Base-by-base conservation (phyloP, 2,113 vertebrate species). In the Calonectris borealis region DNA sequence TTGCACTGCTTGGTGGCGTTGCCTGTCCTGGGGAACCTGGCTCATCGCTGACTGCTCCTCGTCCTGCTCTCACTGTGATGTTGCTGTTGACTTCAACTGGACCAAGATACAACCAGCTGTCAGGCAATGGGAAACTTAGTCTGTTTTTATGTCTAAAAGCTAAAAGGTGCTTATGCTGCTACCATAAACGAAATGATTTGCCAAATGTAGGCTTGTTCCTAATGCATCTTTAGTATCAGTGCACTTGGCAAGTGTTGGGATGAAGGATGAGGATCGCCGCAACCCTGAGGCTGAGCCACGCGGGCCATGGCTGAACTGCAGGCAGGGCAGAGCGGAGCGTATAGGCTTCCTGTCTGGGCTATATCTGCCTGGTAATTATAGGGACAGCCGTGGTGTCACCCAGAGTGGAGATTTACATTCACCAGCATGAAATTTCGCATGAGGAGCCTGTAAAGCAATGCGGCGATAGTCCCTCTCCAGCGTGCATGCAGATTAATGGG, bases 401-500 rank as follows among this genome's bases (percentile, higher is more conserved):
- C 49, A 15, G 62, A 52, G 44, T 42, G 62, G 68, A 49, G 52
- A 44, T 68, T 25, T 26, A 55, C 52, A 48, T 64, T 65, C 29
- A 13, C 6, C 76, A 54, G 72, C 24, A 16, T 2, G 27, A 83
- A 25, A 38, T 57, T 69, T 77, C 4, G 2, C 42, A 31, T 17
- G 17, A 77, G 48, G 27, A 66, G 64, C 52, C 72, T 83, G 83
- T 8, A 46, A 51, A 77, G 62, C 61, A 21, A 19, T 0, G 3
- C 11, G 2, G 40, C 2, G 20, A 21, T 32, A 0, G 0, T 26
- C n/a, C n/a, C 55, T 44, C 42, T 68, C 15, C 36, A 64, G 24
- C 29, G 5, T 4, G 14, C 13, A 3, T 1, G 8, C 15, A 42
- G 68, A 38, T 70, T 40, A 34, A 22, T 1, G 3, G 32, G 12